A percentile compares a stretch with the other conserved stretches of the same genome.
phyloP scores from a whole-genome alignment of 2,113 vertebrate species.

The Lophotis ruficrista region DNA sequence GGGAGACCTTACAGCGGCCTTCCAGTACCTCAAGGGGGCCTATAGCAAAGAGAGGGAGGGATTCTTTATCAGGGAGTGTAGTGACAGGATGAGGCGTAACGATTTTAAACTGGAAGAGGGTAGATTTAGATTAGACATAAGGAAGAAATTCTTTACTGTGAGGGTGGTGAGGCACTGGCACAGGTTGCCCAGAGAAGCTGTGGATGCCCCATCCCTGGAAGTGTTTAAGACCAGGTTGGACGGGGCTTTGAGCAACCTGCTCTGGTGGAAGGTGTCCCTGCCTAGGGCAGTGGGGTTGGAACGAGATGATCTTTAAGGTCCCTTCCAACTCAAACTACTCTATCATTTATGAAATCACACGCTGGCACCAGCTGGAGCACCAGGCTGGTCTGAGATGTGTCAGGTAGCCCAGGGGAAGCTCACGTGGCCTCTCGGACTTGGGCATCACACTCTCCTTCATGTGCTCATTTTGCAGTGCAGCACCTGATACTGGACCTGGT shows the following conservation, averaged over 20 bases:
- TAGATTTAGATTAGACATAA: not conserved
- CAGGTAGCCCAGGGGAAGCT: not conserved
- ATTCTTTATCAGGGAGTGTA: rapidly evolving
- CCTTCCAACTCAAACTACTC: not conserved
- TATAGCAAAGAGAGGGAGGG: not conserved
- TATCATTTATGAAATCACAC: not conserved
- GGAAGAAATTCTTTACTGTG: not conserved
- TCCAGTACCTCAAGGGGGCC: not conserved
- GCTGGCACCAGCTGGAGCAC: not conserved
- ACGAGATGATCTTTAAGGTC: not conserved
- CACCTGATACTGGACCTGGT: not conserved
- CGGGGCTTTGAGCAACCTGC: not conserved
- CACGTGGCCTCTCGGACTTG: rapidly evolving
- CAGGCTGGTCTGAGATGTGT: not conserved
- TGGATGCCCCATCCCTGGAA: not conserved
- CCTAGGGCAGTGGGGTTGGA: not conserved
- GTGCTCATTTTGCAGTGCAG: not conserved
- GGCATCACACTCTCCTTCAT: not conserved
- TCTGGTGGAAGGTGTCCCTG: not conserved
- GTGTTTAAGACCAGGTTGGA: not conserved
- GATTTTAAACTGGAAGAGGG: not conserved
- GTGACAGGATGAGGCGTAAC: rapidly evolving
- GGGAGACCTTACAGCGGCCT: not conserved
- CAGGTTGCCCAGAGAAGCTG: not conserved
- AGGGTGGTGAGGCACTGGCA: not conserved